phyloP scores from a whole-genome alignment of 2,888 invertebrate genomes.

The Abscondita cerata region DNA sequence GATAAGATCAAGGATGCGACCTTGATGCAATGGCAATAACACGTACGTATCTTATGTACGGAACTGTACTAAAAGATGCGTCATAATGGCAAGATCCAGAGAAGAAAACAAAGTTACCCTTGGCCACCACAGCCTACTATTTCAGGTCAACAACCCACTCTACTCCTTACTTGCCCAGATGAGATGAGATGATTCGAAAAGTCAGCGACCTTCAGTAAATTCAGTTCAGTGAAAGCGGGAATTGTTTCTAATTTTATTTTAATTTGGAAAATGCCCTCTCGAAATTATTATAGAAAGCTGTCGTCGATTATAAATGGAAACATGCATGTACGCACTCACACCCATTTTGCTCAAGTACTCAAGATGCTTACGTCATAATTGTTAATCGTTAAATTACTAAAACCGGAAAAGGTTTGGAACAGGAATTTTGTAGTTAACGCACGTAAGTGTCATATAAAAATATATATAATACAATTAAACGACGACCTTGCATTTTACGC shows the following conservation, averaged over 20 bases:
- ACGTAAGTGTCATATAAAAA: no score
- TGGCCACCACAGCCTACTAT: constrained; percentile 48
- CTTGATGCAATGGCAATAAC: not conserved
- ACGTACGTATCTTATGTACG: not conserved
- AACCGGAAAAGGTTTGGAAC: no score
- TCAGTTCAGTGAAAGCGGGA: constrained; percentile 44
- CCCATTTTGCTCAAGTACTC: no score
- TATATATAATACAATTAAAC: no score
- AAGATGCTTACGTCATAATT: no score
- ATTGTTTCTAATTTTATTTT: constrained; percentile 21
- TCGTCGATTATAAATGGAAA: no score
- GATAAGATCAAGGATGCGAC: constrained; percentile 1
- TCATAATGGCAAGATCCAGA: constrained; percentile 15
- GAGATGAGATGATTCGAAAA: constrained; percentile 39
- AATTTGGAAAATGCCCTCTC: not conserved
- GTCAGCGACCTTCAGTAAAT: constrained; percentile 43
- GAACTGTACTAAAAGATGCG: constrained; percentile 2
- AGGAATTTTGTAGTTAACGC: no score
- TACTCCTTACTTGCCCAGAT: constrained; percentile 36
- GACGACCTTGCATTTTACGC: no score
- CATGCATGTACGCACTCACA: no score
- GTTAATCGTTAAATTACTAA: no score
- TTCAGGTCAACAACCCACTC: constrained; percentile 52
- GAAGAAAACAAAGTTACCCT: constrained; percentile 52
- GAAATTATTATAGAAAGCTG: constrained; percentile 10